Evolutionary conservation across 1,140 invertebrate species (phyloP).

Genomic region (Matsumurasca onukii): DNA sequence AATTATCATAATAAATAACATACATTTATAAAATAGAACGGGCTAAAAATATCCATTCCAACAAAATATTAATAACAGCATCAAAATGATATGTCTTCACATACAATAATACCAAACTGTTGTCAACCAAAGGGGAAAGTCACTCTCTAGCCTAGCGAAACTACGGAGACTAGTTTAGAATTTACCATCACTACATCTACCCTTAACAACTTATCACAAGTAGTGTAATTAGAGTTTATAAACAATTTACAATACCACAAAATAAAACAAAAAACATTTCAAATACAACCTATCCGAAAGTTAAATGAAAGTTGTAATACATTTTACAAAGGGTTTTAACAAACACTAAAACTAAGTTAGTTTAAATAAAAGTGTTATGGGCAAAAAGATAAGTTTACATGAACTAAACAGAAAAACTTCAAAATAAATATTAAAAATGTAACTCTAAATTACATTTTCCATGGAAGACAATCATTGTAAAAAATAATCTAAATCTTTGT

Average conservation of each 20-base stretch:
- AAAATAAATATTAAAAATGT: no score
- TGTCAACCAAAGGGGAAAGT: slow-evolving; percentile 22
- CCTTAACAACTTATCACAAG: slow-evolving; percentile 23
- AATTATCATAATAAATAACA: slow-evolving; percentile 25
- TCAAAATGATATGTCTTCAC: slow-evolving; percentile 28
- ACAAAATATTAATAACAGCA: slow-evolving; percentile 18
- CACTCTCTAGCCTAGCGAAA: not conserved
- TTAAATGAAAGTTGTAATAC: no score
- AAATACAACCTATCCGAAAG: no score
- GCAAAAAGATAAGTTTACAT: not conserved
- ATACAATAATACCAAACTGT: slow-evolving; percentile 18
- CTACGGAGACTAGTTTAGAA: slow-evolving; percentile 13
- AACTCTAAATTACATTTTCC: slow-evolving; percentile 19
- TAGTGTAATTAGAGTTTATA: slow-evolving; percentile 17
- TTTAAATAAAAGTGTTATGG: no score
- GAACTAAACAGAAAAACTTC: not conserved
- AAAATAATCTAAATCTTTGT: slow-evolving; percentile 2
- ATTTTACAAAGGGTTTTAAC: no score
- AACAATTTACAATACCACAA: not conserved
- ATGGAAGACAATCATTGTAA: slow-evolving; percentile 23
- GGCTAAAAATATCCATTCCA: slow-evolving; percentile 10
- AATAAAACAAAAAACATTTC: not conserved
- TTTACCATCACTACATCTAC: not conserved
- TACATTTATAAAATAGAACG: slow-evolving; percentile 28
- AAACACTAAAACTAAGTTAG: no score